Evolutionary conservation across 2,888 invertebrate species (phyloP), one percentile per base, ranked within the genome.

Genomic region (Xanthostigma xanthostigma): DNA sequence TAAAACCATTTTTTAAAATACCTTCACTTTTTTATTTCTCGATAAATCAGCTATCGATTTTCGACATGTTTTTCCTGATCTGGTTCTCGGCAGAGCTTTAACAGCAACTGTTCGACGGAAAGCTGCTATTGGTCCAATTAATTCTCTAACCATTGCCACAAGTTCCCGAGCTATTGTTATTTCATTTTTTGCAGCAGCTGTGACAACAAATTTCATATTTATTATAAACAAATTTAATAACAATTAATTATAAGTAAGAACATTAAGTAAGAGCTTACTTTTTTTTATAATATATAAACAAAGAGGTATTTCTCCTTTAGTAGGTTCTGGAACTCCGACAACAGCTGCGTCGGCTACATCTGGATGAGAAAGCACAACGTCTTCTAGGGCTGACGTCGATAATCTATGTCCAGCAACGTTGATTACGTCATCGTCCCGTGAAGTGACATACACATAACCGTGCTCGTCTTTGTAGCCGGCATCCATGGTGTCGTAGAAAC

Each of bases 401-500:
- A 95, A 72, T 46, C 94, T 72, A 64, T 94, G 94, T 0, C 94
- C 95, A 0, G 95, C 90, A 1, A 95, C 94, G 64, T 95, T 95
- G 58, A 95, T 94, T 51, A 92, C 86, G 66, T 95, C 95, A 68
- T 95, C 95, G 51, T 89, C 91, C 36, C 95, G 73, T 0, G 93
- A 87, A 45, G 91, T 88, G 11, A 95, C 90, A 67, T 84, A 90
- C 2, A 95, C 75, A 48, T 87, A 87, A 1, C 91, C 91, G 54
- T 82, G 78, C 47, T 82, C 77, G 60, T 91, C 90, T 49, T 79
- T 75, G 65, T 84, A 89, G 0, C 94, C 95, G 1, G 91, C 91
- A 62, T 95, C 95, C 86, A 93, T 93, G 0, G 94, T 94, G 61
- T 94, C 93, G 62, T 95, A 91, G 65, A 79, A 90, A 4, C 88